Conservation (phyloP, 2,888 invertebrate species). For the Agriopis leucophaearia region DNA sequence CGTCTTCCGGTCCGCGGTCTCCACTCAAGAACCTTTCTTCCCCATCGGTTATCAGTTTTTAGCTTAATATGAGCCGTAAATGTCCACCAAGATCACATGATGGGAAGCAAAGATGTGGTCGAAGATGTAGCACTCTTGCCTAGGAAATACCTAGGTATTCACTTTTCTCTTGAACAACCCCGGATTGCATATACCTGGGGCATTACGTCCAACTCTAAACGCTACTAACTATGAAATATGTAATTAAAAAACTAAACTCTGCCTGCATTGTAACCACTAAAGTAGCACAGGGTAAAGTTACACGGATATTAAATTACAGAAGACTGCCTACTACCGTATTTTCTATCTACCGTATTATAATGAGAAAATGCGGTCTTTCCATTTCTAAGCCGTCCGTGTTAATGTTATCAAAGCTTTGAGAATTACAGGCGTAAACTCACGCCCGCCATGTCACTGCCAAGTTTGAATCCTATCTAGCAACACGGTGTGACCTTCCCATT, state of each 20-base stretch:
- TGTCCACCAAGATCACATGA: too few species aligned
- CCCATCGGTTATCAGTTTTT: too few species aligned
- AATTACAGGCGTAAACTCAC: constrained; percentile 32
- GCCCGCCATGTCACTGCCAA: constrained; percentile 34
- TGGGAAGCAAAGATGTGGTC: too few species aligned
- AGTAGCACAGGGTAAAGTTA: background rate
- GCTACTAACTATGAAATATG: background rate
- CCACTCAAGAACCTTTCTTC: too few species aligned
- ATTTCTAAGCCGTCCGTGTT: constrained; percentile 22
- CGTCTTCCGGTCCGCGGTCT: too few species aligned
- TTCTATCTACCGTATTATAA: constrained; percentile 14
- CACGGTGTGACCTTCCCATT: constrained; percentile 36
- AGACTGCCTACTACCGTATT: constrained; percentile 17
- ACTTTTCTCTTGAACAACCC: too few species aligned
- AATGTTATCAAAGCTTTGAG: constrained; percentile 21
- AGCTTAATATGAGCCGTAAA: too few species aligned
- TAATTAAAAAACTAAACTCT: background rate
- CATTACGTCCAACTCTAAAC: too few species aligned
- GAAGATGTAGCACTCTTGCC: too few species aligned
- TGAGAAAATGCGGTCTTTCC: constrained; percentile 19
- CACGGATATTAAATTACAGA: constrained; percentile 12
- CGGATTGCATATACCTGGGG: too few species aligned
- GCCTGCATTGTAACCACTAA: background rate
- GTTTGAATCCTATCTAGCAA: constrained; percentile 39
- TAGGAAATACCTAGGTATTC: too few species aligned